Base-by-base conservation (phyloP, 2,888 invertebrate genomes). In the Dimorphilus gyrociliatus region DNA sequence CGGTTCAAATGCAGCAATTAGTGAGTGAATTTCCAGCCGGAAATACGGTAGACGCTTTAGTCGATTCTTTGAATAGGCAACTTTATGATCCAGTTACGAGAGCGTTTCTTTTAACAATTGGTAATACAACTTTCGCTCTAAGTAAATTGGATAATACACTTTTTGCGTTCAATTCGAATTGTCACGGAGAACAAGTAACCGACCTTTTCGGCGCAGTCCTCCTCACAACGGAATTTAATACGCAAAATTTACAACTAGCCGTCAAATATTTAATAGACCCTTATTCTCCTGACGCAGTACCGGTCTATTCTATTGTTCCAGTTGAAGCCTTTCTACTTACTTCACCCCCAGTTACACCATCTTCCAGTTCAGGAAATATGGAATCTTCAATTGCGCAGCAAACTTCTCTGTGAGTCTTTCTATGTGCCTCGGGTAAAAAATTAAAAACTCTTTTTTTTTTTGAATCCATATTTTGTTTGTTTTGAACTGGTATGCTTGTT, bases 141-240 rank as follows among this genome's bases (percentile, higher is more conserved):
- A 27, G 34, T 16, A 42, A 41, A 18, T 30, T 28, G 4, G 29
- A 43, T 25, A 38, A 34, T 29, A 40, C 32, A 19, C 27, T 44
- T 7, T 35, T 44, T 23, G 44, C 42, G 17, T 44, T 44, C 34
- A 44, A 42, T 29, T 35, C 33, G 19, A 33, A 37, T 29, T 44
- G 42, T 29, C 44, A 44, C 28, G 41, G 40, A 17, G 43, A 43
- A 14, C 43, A 43, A 26, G 37, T 43, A 19, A 40, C 43, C 5
- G 43, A 43, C 23, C 30, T 42, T 7, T 43, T 40, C 23, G 44
- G 44, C 1, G 42, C 44, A 4, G 36, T 44, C 3, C 32, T 44
- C 6, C 31, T 44, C 8, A 28, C 34, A 6, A 33, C 44, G 2
- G 44, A 40, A 16, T 44, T 44, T 29, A 44, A 44, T 29, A 39